Base-by-base conservation (phyloP, 2,113 vertebrate genomes). In the Brevimyrus niger region DNA sequence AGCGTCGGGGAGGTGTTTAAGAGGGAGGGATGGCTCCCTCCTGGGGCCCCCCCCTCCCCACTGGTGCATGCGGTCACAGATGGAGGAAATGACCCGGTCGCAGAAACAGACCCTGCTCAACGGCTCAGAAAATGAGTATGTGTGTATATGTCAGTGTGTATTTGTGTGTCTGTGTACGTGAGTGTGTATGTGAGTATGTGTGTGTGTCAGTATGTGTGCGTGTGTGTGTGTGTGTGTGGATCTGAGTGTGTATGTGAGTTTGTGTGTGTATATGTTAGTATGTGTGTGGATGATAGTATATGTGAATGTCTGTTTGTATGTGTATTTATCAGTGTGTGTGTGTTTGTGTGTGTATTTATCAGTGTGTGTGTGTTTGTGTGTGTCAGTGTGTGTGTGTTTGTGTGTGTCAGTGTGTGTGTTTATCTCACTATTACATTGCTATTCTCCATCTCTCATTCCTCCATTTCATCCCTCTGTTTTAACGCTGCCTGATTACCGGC, bases 81-180 rank as follows among this genome's bases (percentile, higher is more conserved):
- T 55, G 21, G 48, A 73, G 21, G 90, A 90, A 92, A 92, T 90
- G 91, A 92, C 51, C 92, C 90, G 58, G 84, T 47, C 87, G 27
- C 42, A 87, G 73, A 88, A 90, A 65, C 51, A 27, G 65, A 80
- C 88, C 53, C 7, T 7, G 42, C 19, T 91, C 90, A 90, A 91
- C 86, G 69, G 80, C 55, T 85, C 65, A 87, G 87, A 91, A 93
- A 87, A 86, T 19, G 55, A 61, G 88, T 89, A 58, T 69, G n/a
- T 13, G 61, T 65, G 61, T 65, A 10, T 65, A 58, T 58, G 55
- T 23, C 55, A 42, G 58, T 47, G 23, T 58, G 10, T 31, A 15
- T 86, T 73, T 61, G 89, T 89, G 85, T 50, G 76, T 80, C 42
- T 83, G 44, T 19, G 10, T n/a, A 0, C 21, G 35, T 46, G 55